Conservation (phyloP, 1,140 invertebrate species). For the Calliphora vicina region DNA sequence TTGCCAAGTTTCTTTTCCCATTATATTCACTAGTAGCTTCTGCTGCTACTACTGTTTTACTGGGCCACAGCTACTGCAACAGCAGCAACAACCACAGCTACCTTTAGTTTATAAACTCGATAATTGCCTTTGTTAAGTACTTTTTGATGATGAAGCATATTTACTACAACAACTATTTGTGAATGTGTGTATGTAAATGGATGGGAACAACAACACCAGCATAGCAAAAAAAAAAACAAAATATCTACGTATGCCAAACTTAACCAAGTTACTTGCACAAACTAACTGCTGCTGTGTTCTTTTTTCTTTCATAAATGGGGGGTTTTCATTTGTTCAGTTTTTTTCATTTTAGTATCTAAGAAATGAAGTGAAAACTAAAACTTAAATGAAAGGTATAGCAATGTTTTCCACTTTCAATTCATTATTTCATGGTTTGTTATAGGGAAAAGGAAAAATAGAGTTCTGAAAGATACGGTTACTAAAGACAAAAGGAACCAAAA, state of each 20-base stretch:
- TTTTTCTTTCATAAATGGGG: background rate
- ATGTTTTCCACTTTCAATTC: background rate
- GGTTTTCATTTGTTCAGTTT: background rate
- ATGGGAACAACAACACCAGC: background rate
- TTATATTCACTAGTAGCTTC: no score
- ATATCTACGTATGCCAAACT: background rate
- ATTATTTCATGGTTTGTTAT: background rate
- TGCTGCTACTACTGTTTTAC: background rate
- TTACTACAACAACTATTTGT: background rate
- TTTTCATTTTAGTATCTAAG: background rate
- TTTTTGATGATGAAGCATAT: conserved; percentile 33
- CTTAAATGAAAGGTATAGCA: background rate
- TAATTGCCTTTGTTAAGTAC: conserved; percentile 33
- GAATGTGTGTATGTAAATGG: background rate
- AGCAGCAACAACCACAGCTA: background rate
- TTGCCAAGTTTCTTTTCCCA: no score
- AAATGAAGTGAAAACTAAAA: background rate
- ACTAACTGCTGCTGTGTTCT: background rate
- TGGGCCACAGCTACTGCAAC: background rate
- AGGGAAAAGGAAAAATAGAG: background rate
- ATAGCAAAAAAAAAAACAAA: background rate
- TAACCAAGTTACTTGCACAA: background rate
- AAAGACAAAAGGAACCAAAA: background rate
- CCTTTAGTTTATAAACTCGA: conserved; percentile 33
- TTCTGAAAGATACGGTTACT: background rate